phyloP scores from a whole-genome alignment of 1,140 invertebrate genomes.

The Halictus rubicundus region DNA sequence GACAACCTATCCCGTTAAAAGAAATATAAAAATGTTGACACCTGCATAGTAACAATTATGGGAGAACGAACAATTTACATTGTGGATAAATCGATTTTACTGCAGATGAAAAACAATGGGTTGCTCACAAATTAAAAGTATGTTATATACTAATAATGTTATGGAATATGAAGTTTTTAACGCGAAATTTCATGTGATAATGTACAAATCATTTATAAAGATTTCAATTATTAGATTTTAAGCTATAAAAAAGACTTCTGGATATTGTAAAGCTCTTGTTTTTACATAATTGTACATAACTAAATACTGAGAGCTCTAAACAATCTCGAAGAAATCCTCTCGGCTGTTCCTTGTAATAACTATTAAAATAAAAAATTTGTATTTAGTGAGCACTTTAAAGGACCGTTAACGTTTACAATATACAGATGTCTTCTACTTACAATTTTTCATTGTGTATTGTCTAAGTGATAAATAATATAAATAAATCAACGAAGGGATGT shows the following conservation, averaged over 20 bases:
- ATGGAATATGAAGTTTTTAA: conserved; percentile 70
- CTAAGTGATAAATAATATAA: conserved; percentile 63
- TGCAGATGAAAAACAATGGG: conserved; percentile 10
- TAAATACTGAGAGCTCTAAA: conserved; percentile 5
- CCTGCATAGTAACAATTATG: conserved; percentile 32
- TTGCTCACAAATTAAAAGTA: conserved; percentile 61
- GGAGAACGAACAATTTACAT: conserved; percentile 12
- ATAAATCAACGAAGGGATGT: conserved; percentile 66
- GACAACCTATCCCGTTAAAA: neutral
- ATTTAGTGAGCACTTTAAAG: conserved; percentile 4
- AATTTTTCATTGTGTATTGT: conserved; percentile 59
- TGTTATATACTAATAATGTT: conserved; percentile 59
- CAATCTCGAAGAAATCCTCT: conserved; percentile 2
- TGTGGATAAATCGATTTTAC: neutral
- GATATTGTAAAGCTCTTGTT: conserved; percentile 49
- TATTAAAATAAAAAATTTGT: neutral
- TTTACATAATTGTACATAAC: conserved; percentile 47
- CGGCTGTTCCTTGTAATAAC: conserved; percentile 19
- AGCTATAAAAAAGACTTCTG: conserved; percentile 62
- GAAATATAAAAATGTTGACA: conserved; percentile 17
- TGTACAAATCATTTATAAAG: conserved; percentile 70
- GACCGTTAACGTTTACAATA: conserved; percentile 45
- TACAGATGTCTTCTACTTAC: conserved; percentile 51
- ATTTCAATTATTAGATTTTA: conserved; percentile 62
- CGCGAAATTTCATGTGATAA: conserved; percentile 71